Conservation (phyloP, 2,113 vertebrate genomes). For the Chrysemys picta region DNA sequence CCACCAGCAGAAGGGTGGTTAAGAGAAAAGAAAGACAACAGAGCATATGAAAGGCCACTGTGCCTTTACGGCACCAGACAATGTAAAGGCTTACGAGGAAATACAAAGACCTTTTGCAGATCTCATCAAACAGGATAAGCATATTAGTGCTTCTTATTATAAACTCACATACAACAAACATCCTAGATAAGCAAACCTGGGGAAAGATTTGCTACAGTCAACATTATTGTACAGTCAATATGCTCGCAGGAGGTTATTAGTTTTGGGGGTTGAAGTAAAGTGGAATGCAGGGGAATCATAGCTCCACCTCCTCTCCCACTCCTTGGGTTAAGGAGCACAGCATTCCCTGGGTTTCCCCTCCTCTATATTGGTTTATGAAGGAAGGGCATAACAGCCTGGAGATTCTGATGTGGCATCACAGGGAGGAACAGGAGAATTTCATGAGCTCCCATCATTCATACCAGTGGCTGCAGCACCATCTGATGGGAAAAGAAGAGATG, state of each 20-base stretch:
- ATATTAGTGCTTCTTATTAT: conserved; percentile 12
- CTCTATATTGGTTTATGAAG: neutral
- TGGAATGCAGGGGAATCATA: neutral
- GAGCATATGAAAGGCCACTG: neutral
- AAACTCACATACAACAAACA: conserved; percentile 30
- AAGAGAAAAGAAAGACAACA: neutral
- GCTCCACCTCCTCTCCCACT: neutral
- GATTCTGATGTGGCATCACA: fast-evolving
- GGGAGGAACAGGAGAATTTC: neutral
- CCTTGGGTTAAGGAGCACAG: neutral
- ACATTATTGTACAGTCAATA: neutral
- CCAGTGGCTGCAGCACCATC: neutral
- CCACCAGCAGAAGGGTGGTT: neutral
- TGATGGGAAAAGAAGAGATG: neutral
- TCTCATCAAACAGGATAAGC: conserved; percentile 19
- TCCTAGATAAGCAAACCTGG: neutral
- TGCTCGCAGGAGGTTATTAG: neutral
- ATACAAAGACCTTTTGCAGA: neutral
- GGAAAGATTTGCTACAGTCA: neutral
- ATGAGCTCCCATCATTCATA: neutral
- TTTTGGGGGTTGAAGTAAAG: neutral
- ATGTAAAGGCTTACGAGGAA: fast-evolving
- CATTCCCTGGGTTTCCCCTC: neutral
- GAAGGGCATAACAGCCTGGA: neutral
- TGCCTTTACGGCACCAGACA: neutral